Conservation (phyloP, 1,140 invertebrate genomes). For the Acromyrmex heyeri region DNA sequence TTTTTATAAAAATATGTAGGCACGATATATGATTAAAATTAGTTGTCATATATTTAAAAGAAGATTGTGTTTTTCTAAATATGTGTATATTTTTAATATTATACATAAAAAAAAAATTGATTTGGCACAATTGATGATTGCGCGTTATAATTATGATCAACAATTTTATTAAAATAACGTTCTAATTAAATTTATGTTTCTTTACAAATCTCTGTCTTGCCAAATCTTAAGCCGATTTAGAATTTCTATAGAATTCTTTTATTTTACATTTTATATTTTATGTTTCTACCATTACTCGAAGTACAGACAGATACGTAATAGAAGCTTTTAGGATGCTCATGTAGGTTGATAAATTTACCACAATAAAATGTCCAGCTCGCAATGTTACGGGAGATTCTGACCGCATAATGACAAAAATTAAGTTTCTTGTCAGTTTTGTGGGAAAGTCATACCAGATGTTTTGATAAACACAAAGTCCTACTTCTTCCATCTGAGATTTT, state of each 20-base stretch:
- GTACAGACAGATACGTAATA: conserved; percentile 67
- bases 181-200: neutral
- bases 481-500: conserved; percentile 55
- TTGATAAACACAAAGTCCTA: conserved; percentile 37
- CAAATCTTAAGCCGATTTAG: neutral
- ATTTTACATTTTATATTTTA: neutral
- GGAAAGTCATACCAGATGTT: conserved; percentile 55
- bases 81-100: neutral
- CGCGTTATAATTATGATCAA: neutral
- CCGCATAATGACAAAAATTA: conserved; percentile 54
- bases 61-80: neutral
- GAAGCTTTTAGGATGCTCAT: conserved; percentile 65
- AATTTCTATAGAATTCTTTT: neutral
- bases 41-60: neutral
- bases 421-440: neutral
- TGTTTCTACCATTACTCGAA: conserved; percentile 65
- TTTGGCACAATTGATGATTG: neutral
- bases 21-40: neutral
- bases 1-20: neutral
- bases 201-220: neutral
- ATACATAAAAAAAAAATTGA: neutral
- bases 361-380: conserved; percentile 48
- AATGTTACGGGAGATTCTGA: conserved; percentile 33
- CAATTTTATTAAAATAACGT: conserved; percentile 5
- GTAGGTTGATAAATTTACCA: conserved; percentile 60